Percentiles rank a stretch among this genome's conserved stretches.
These are phyloP conservation scores for Macrophya alboannulata DNA, from an alignment of 2,888 invertebrate genomes.

Conservation along the genomic window DNA sequence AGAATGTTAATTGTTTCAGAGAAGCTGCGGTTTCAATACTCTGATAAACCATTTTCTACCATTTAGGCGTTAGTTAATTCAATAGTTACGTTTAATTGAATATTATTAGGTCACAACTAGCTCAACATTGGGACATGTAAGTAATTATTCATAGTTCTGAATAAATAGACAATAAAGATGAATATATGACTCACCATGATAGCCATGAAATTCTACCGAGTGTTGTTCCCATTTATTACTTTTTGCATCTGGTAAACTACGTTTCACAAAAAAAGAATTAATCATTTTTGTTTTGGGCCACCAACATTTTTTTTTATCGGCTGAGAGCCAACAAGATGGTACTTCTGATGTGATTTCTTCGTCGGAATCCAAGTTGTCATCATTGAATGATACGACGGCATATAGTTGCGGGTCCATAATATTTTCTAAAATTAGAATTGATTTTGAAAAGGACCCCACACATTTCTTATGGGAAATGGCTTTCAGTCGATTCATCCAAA, in stretches of 20 bases:
- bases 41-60: neutral
- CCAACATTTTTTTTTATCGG: constrained; percentile 13
- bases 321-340: constrained; percentile 25
- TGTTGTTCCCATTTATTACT: constrained; percentile 12
- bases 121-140: neutral
- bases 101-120: neutral
- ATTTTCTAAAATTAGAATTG: neutral
- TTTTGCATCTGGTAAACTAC: too few species aligned
- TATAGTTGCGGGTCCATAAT: neutral
- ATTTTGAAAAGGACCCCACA: neutral
- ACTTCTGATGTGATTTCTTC: constrained; percentile 34
- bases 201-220: constrained; percentile 21
- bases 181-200: constrained; percentile 18
- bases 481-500: too few species aligned
- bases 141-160: neutral
- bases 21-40: neutral
- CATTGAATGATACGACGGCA: constrained; percentile 22
- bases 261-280: neutral
- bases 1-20: neutral
- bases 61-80: neutral
- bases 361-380: neutral
- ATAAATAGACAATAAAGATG: neutral
- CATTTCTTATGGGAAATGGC: too few species aligned
- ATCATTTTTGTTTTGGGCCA: constrained; percentile 26
- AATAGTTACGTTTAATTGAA: neutral